Conservation (phyloP, 64 coral and sea anemone species). For the Anthopleura sola region DNA sequence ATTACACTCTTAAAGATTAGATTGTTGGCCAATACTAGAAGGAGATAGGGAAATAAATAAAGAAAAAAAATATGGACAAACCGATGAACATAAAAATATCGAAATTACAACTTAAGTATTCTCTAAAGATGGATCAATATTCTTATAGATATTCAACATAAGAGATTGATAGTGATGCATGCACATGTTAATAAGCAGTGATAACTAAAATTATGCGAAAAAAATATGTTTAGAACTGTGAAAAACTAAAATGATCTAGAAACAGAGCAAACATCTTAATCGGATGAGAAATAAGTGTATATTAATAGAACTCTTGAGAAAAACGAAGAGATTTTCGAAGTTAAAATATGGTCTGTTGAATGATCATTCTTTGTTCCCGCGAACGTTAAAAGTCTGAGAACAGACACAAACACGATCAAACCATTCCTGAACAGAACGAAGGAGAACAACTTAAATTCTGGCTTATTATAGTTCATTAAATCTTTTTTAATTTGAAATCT, state of each 20-base stretch:
- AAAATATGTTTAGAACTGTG: no score
- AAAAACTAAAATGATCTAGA: no score
- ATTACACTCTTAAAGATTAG: no score
- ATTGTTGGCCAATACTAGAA: no score
- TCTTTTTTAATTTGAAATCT: not conserved
- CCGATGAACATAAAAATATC: no score
- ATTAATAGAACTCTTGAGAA: not conserved
- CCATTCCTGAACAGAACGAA: not conserved
- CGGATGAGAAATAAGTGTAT: not conserved
- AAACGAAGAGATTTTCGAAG: not conserved
- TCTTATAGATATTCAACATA: no score
- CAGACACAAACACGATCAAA: not conserved
- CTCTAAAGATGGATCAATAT: no score
- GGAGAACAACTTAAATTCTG: not conserved
- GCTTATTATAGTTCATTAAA: not conserved
- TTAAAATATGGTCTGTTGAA: not conserved
- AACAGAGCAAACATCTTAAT: no score
- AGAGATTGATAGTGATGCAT: no score
- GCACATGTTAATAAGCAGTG: no score
- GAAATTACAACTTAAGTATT: no score
- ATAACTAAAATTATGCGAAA: no score
- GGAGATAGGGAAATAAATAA: not conserved
- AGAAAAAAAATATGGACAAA: not conserved
- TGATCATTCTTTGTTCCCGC: not conserved
- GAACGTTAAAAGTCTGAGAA: not conserved